A percentile compares a stretch with the other conserved stretches of the same genome.
These are phyloP conservation scores for Pitangus sulphuratus DNA, from an alignment of 2,797 vertebrate genomes.

Conservation along the genomic window DNA sequence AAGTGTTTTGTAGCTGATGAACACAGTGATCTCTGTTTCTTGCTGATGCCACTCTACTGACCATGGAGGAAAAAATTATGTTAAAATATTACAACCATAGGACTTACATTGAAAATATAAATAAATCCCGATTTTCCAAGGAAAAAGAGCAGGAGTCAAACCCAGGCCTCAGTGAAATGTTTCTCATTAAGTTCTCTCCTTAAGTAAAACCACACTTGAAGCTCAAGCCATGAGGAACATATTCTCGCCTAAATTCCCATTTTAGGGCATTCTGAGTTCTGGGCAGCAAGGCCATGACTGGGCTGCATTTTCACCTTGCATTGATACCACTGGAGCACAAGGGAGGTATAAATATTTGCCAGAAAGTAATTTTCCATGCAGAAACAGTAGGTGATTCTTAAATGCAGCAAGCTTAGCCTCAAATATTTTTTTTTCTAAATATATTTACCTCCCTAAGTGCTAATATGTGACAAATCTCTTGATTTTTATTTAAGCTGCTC, in stretches of 20 bases:
- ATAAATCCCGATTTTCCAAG: background rate
- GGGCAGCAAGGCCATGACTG: background rate
- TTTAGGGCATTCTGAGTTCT: background rate
- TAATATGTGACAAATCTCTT: constrained; percentile 41
- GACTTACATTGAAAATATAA: background rate
- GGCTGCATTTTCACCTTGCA: background rate
- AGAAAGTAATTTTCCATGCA: background rate
- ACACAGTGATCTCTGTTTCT: background rate
- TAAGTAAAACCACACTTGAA: background rate
- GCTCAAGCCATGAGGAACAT: background rate
- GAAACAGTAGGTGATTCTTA: background rate
- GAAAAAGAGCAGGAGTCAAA: background rate
- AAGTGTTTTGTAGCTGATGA: background rate
- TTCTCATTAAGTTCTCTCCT: background rate
- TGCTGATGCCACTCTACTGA: background rate
- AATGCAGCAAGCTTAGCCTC: background rate
- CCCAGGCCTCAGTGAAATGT: background rate
- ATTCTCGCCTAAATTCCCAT: background rate
- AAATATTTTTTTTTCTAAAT: background rate
- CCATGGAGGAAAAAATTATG: accelerated
- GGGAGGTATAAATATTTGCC: background rate
- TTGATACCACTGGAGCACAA: background rate
- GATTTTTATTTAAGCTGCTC: constrained; percentile 51
- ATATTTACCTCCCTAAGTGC: background rate
- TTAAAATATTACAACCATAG: background rate